These are phyloP conservation scores for Lordiphosa andalusiaca DNA, from an alignment of 2,888 invertebrate species.

Conservation along the genomic window DNA sequence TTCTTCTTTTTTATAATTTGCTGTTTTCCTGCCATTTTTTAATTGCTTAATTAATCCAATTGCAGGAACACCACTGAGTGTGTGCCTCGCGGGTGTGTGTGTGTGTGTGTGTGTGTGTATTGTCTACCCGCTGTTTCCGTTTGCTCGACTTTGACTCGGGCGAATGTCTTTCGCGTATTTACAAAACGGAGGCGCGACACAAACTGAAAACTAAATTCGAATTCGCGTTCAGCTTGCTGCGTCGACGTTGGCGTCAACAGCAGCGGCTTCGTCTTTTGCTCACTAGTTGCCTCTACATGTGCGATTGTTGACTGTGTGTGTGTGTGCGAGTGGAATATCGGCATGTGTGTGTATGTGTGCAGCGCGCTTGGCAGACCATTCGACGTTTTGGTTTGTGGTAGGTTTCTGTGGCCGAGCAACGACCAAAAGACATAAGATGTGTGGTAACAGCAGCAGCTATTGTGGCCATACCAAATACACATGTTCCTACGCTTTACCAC, in stretches of 20 bases:
- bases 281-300: slow-evolving; percentile 29
- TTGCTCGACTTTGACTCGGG: slow-evolving; percentile 24
- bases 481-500: too few relatives aligned
- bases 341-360: slow-evolving; percentile 30
- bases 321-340: slow-evolving; percentile 27
- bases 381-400: slow-evolving; percentile 33
- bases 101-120: slow-evolving; percentile 4
- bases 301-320: neutral
- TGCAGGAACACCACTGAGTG: slow-evolving; percentile 40
- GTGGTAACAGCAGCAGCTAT: neutral
- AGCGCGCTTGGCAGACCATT: slow-evolving; percentile 24
- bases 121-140: slow-evolving; percentile 45
- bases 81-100: slow-evolving; percentile 4
- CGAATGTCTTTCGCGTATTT: slow-evolving; percentile 61
- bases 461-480: too few relatives aligned
- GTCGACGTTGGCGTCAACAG: slow-evolving; percentile 14
- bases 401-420: slow-evolving; percentile 13
- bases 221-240: slow-evolving; percentile 62
- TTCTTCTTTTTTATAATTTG: slow-evolving; percentile 8
- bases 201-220: slow-evolving; percentile 73
- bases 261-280: slow-evolving; percentile 47
- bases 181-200: slow-evolving; percentile 78
- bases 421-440: slow-evolving; percentile 15
- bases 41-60: slow-evolving; percentile 71
- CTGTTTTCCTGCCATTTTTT: slow-evolving; percentile 42